Evolutionary conservation across 2,113 vertebrate genomes (phyloP).

Genomic region (Equus quagga): DNA sequence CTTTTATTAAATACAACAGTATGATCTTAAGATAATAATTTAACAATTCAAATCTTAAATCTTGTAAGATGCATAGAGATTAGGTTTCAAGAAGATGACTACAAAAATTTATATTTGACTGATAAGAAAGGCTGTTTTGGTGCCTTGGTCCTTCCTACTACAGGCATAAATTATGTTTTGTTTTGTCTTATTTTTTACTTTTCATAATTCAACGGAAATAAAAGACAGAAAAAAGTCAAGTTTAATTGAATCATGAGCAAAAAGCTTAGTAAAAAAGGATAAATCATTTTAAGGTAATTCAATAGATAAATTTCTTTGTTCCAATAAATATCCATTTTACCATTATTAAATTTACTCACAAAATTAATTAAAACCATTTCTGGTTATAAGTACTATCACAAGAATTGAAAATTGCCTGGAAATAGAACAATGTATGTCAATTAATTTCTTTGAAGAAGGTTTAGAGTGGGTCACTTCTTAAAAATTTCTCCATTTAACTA

Average conservation of each 20-base stretch:
- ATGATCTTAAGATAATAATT: conserved; percentile 39
- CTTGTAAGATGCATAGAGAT: background rate
- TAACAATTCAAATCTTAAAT: conserved; percentile 5
- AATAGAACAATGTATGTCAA: conserved; percentile 51
- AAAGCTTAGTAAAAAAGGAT: conserved; percentile 56
- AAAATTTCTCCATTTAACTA: background rate
- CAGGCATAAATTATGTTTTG: conserved; percentile 29
- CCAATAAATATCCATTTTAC: conserved; percentile 66
- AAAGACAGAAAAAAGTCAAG: conserved; percentile 41
- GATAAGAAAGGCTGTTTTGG: background rate
- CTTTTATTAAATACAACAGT: conserved; percentile 18
- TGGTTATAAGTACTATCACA: conserved; percentile 48
- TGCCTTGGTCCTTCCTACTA: background rate
- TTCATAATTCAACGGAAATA: conserved; percentile 57
- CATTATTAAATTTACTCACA: conserved; percentile 60
- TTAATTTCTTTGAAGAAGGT: conserved; percentile 42
- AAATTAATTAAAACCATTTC: conserved; percentile 59
- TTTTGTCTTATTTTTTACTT: conserved; percentile 42
- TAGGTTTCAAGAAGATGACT: conserved; percentile 32
- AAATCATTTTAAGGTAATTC: conserved; percentile 62
- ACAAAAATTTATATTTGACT: conserved; percentile 16
- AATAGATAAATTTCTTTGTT: conserved; percentile 47
- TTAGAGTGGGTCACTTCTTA: background rate
- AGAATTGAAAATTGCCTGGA: conserved; percentile 40
- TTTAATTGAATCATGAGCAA: conserved; percentile 64